phyloP scores from a whole-genome alignment of 2,113 vertebrate species.

The Columba janthina region DNA sequence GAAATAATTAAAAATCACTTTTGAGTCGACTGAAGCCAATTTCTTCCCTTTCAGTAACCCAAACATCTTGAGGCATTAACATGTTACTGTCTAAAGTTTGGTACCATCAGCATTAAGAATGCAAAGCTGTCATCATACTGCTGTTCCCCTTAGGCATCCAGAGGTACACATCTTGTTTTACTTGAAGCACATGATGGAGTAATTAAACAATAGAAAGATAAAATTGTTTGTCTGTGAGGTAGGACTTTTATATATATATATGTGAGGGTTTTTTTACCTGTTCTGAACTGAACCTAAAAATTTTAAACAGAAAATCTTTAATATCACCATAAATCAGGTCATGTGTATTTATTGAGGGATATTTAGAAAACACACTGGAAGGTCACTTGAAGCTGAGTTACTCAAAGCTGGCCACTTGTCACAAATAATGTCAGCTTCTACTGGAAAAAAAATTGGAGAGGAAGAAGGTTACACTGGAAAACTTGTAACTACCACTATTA shows the following conservation, averaged over 20 bases:
- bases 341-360: background rate
- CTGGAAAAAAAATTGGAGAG: background rate
- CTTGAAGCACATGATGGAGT: background rate
- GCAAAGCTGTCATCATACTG: background rate
- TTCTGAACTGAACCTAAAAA: background rate
- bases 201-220: background rate
- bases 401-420: background rate
- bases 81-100: background rate
- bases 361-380: background rate
- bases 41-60: background rate
- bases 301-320: background rate
- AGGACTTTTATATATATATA: background rate
- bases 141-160: background rate
- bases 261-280: background rate
- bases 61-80: rapidly evolving
- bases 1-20: background rate
- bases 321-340: background rate
- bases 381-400: background rate
- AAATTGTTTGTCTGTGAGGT: background rate
- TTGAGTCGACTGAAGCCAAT: background rate
- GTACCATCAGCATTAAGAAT: background rate
- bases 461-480: background rate
- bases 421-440: background rate
- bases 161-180: background rate
- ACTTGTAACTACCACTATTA: background rate